Evolutionary conservation across 2,888 invertebrate genomes (phyloP).

Genomic region (Agonopterix alstromeriana): DNA sequence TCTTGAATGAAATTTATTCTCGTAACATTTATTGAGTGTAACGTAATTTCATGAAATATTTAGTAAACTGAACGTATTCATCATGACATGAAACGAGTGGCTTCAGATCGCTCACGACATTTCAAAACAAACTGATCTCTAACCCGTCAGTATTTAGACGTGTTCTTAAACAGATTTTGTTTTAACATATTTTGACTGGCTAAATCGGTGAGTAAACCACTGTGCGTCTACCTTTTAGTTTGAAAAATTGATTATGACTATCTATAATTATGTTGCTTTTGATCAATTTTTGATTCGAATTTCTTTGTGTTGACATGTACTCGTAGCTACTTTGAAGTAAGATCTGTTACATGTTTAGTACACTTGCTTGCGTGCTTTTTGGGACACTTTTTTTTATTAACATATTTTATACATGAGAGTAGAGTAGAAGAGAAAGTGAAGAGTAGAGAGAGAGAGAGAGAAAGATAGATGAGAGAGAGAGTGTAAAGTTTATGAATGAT

Average conservation of each 20-base stretch:
- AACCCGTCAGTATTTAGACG: conserved; percentile 47
- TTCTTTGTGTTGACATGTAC: no score
- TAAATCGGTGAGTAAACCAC: conserved; percentile 49
- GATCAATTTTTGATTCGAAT: no score
- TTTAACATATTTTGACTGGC: conserved; percentile 65
- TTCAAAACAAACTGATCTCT: conserved; percentile 65
- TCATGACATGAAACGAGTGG: conserved; percentile 54
- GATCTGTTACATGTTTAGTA: no score
- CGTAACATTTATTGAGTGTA: conserved; percentile 1
- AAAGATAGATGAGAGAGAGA: no score
- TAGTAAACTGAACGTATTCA: conserved; percentile 18
- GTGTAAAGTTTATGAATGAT: no score
- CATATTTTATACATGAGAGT: no score
- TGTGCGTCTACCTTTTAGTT: conserved; percentile 14
- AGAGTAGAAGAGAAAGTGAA: no score
- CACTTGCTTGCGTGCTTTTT: neutral
- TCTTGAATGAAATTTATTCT: neutral
- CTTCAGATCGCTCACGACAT: conserved; percentile 50
- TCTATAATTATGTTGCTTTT: no score
- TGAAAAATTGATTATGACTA: no score
- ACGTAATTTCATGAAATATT: conserved; percentile 16
- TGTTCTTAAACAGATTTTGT: conserved; percentile 44
- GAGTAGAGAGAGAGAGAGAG: no score
- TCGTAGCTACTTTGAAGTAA: no score
- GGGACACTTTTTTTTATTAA: neutral